Percentiles rank a stretch among this genome's conserved stretches.
Conservation (phyloP, 1,140 invertebrate genomes). For the Drosophila sp. region DNA sequence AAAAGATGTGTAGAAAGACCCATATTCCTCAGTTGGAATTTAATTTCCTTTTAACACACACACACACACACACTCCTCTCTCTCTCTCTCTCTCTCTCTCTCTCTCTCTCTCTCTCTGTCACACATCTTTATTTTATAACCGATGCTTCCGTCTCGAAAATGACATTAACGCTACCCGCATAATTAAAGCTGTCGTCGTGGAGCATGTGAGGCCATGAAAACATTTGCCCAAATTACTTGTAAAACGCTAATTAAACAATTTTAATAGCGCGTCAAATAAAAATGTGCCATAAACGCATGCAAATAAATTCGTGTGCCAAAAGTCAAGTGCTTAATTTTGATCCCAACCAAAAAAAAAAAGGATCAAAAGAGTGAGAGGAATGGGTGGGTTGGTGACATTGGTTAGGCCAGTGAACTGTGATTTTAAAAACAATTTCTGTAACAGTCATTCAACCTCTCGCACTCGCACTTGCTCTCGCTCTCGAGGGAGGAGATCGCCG, state of each 20-base stretch:
- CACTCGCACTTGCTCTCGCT: background rate
- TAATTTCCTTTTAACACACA: background rate
- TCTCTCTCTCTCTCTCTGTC: background rate
- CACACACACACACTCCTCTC: background rate
- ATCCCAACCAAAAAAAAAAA: conserved; percentile 9
- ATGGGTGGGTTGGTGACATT: background rate
- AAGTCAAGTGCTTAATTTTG: conserved; percentile 51
- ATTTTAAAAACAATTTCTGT: conserved; percentile 13
- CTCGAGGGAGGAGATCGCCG: background rate
- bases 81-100: background rate
- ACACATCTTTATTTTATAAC: background rate
- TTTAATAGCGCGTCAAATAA: conserved; percentile 65
- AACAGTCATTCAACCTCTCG: conserved; percentile 32
- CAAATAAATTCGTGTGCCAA: conserved; percentile 47
- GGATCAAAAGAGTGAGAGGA: background rate
- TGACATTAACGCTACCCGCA: conserved; percentile 3
- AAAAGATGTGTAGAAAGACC: background rate
- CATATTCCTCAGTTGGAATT: background rate
- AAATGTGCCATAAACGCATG: conserved; percentile 61
- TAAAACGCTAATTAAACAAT: conserved; percentile 71
- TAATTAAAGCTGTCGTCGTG: conserved; percentile 21
- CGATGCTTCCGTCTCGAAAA: background rate
- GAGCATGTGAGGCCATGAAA: conserved; percentile 27
- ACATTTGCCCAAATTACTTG: conserved; percentile 53
- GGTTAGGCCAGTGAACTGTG: conserved; percentile 12